Conservation (phyloP, 2,888 invertebrate genomes). For the Plebejus anna region DNA sequence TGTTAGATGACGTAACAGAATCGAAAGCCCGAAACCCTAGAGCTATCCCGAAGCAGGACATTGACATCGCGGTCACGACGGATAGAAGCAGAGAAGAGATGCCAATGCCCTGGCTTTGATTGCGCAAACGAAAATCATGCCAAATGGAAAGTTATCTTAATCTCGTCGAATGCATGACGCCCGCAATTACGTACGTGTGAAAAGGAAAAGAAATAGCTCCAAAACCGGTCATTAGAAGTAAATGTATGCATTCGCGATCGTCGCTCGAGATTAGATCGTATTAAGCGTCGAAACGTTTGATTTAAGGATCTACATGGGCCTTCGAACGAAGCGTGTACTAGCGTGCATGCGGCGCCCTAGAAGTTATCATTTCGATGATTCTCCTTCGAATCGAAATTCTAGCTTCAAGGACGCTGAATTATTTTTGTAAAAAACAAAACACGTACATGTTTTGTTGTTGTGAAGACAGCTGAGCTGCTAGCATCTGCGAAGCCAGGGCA, state of each 20-base stretch:
- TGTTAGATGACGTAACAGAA: constrained; percentile 66
- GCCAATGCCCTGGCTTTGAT: constrained; percentile 95
- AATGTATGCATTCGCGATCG: constrained; percentile 73
- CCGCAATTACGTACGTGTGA: constrained; percentile 77
- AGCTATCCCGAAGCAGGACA: constrained; percentile 80
- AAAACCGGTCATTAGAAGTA: constrained; percentile 75
- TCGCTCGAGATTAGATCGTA: constrained; percentile 73
- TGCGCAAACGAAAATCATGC: constrained; percentile 78
- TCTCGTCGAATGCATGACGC: constrained; percentile 71
- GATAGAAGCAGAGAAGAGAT: constrained; percentile 79
- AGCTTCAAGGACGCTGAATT: constrained; percentile 54
- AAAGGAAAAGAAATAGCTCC: constrained; percentile 72
- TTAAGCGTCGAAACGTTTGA: constrained; percentile 79
- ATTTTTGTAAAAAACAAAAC: constrained; percentile 70
- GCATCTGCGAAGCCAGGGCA: constrained; percentile 98
- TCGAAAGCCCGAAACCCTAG: constrained; percentile 41
- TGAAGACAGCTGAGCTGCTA: constrained; percentile 94
- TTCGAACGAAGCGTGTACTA: constrained; percentile 70
- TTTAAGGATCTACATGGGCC: constrained; percentile 69
- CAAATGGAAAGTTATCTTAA: constrained; percentile 74
- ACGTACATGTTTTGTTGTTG: constrained; percentile 97
- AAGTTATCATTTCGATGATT: constrained; percentile 52
- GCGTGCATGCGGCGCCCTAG: constrained; percentile 60
- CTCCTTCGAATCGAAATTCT: constrained; percentile 37
- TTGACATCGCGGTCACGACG: constrained; percentile 81